Percentiles rank a stretch among this genome's conserved stretches.
Evolutionary conservation across 92 coral and sea anemone genomes (phyloP).

Genomic region (Phenganax marumi): DNA sequence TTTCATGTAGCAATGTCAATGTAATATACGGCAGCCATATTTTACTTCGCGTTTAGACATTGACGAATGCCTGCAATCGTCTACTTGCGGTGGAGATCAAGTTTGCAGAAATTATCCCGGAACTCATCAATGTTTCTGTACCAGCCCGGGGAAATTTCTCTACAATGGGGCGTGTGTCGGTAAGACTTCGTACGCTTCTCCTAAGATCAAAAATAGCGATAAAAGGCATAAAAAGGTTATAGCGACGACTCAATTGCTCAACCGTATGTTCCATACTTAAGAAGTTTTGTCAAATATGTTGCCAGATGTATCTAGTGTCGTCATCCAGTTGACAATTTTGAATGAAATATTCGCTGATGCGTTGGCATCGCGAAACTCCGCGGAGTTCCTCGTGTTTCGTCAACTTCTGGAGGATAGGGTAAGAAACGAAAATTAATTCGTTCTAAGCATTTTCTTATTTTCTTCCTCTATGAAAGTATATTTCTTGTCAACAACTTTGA

Average conservation of each 20-base stretch:
- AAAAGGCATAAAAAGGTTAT: too few species aligned
- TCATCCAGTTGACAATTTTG: not conserved
- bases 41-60: not conserved
- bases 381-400: not conserved
- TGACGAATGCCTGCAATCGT: constrained; percentile 12
- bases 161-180: not conserved
- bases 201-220: too few species aligned
- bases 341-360: not conserved
- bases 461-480: too few species aligned
- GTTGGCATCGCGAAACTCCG: not conserved
- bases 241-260: too few species aligned
- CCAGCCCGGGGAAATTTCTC: constrained; percentile 22
- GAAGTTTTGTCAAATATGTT: not conserved
- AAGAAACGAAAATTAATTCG: not conserved
- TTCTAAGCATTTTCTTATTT: too few species aligned
- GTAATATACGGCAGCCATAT: not conserved
- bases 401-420: constrained; percentile 5
- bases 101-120: constrained; percentile 21
- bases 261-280: too few species aligned
- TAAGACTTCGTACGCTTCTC: not conserved
- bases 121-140: constrained; percentile 23
- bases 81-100: constrained; percentile 3
- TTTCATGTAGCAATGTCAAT: too few species aligned
- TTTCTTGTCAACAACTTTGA: too few species aligned
- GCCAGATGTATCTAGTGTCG: not conserved